Evolutionary conservation across 1,140 invertebrate genomes (phyloP), one percentile per base, ranked within the genome.

Genomic region (Anastrepha ludens): DNA sequence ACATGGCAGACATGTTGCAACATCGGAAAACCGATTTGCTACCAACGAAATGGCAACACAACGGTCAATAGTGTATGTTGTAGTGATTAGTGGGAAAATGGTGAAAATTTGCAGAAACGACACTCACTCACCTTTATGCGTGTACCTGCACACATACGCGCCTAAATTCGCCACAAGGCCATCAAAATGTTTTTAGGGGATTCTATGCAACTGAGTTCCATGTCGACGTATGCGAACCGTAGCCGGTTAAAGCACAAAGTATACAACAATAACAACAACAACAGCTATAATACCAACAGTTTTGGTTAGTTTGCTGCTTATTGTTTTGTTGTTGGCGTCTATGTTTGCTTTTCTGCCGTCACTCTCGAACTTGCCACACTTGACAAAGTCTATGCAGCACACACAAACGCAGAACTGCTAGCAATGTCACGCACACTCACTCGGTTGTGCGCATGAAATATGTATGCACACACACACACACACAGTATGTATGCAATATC

Each of bases 181-280:
- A 55, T 50, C 47, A 81, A 58, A 81, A 58, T 50, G 29, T 67
- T 67, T 81, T 81, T 55, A n/a, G 7, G 59, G 20, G 85, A 86
- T 86, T 86, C 44, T n/a, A 29, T 86, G 58, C 58, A 47, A 86
- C 85, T 62, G 58, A 86, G 20, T 86, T 62, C 20, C 85, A n/a
- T 86, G 85, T 86, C 85, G 62, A 60, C 85, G 58, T 50, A 65
- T 65, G 41, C 58, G 44, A 8, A 78, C 47, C 55, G 20, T 47
- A 29, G 47, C 17, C 74, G 55, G 74, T 81, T 81, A 55, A 81
- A 81, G 74, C 47, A n/a, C 47, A 41, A 81, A 20, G 29, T 5
- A 11, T 39, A 20, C 6, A 74, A 55, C 50, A 81, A 41, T 17
- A 81, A 81, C 87, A 87, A 20, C 87, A 58, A 20, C 4, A 58